phyloP scores from a whole-genome alignment of 2,113 vertebrate species.

The Pseudorhombus dupliciocellatus region DNA sequence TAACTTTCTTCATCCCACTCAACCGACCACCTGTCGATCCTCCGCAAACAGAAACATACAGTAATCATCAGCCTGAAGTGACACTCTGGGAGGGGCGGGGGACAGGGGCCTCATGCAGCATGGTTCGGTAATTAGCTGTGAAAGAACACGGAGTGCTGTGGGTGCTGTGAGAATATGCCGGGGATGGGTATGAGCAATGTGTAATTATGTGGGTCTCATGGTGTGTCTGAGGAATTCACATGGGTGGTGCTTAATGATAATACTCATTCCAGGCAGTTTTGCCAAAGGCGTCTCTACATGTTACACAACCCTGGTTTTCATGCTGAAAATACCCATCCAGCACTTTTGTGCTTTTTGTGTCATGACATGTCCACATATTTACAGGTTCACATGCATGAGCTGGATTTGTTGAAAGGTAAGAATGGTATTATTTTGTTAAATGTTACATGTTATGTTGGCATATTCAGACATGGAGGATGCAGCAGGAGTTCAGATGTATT shows the following conservation, averaged over 20 bases:
- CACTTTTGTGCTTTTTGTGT: constrained; percentile 33
- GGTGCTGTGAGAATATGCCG: constrained; percentile 56
- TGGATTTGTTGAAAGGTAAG: neutral
- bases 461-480: too few species aligned
- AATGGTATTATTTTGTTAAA: neutral
- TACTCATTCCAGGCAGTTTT: constrained; percentile 61
- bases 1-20: constrained; percentile 38
- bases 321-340: constrained; percentile 48
- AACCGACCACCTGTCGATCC: constrained; percentile 52
- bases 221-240: constrained; percentile 58
- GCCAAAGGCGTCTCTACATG: constrained; percentile 59
- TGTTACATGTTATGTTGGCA: neutral
- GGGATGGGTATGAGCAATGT: constrained; percentile 59
- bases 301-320: constrained; percentile 49
- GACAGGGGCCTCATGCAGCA: constrained; percentile 48
- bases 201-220: constrained; percentile 77
- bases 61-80: constrained; percentile 52
- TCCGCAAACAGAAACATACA: constrained; percentile 41
- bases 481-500: too few species aligned
- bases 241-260: constrained; percentile 73
- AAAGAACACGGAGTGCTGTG: constrained; percentile 64
- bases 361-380: neutral
- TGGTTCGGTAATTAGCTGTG: constrained; percentile 72
- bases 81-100: constrained; percentile 31
- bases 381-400: neutral